Evolutionary conservation across 2,113 vertebrate genomes (phyloP).

Genomic region (Perca fluviatilis): DNA sequence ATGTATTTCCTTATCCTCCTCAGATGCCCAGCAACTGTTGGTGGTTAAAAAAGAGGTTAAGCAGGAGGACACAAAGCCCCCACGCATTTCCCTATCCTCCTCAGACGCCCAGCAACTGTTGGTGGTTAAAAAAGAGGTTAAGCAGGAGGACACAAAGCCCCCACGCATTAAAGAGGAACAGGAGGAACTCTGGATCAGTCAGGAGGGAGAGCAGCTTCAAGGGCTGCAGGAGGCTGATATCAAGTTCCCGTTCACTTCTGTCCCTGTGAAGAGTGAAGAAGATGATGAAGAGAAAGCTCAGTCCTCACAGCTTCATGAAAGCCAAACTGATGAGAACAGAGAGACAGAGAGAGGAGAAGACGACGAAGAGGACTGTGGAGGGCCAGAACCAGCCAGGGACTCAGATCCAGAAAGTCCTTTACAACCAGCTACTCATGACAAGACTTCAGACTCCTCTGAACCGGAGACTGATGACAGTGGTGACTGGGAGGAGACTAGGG

Average conservation of each 20-base stretch:
- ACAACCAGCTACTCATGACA: not conserved
- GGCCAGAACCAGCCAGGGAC: too few relatives aligned
- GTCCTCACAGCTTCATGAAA: not conserved
- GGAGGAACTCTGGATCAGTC: not conserved
- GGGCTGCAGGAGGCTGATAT: not conserved
- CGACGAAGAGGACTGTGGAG: not conserved
- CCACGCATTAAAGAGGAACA: not conserved
- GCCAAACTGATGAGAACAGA: not conserved
- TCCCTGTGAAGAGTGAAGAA: not conserved
- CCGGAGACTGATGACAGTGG: not conserved
- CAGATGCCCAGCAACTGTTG: not conserved
- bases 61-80: not conserved
- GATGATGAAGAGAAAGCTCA: not conserved
- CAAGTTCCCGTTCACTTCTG: not conserved
- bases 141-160: not conserved
- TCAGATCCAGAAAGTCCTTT: not conserved
- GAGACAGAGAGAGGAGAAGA: not conserved
- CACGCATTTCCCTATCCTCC: not conserved
- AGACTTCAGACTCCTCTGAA: not conserved
- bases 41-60: not conserved
- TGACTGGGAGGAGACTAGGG: not conserved
- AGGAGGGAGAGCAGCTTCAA: not conserved
- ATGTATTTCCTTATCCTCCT: not conserved
- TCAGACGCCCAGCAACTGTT: not conserved
- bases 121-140: not conserved